Evolutionary conservation across 2,888 invertebrate species (phyloP), one percentile per base, ranked within the genome.

Genomic region (Erebia aethiops): DNA sequence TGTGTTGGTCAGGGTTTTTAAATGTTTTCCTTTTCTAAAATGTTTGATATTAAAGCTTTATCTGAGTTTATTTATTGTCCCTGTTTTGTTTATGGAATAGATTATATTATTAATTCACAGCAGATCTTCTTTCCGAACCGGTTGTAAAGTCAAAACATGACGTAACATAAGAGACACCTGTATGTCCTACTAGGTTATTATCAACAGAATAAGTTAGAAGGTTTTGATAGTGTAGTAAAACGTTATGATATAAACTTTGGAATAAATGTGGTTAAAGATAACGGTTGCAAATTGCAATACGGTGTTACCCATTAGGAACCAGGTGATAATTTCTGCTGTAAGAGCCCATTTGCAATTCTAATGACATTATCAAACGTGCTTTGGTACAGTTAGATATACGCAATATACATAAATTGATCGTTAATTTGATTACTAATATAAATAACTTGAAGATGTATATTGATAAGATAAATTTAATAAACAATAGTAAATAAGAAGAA

Each of bases 281-380:
- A 64, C 64, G 64, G 41, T 65, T n/a, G 13, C n/a, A 13, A 16
- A 18, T 65, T n/a, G 16, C 35, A 16, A 41, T 54, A 52, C 49
- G 49, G 21, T 14, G 13, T 26, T 51, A 49, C 54, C 16, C 57
- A 66, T 66, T 66, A 43, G 43, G 43, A 21, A 57, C 41, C 18
- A 16, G n/a, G 64, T 46, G 43, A 66, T 57, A 66, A 56, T 43
- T 65, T 66, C 26, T 64, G 64, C 41, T 52, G 52, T 52, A n/a
- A 56, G 43, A 66, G 41, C 14, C 16, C 43, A 66, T 66, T 66
- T 56, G 66, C 66, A 66, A 56, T 66, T 66, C 66, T 56, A 66
- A 66, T 56, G 52, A 5, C 43, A 43, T 35, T 35, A 60, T 60
- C 41, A 16, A 43, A 60, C 60, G 57, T 7, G 57, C 11, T 8